Evolutionary conservation across 2,888 invertebrate species (phyloP), one percentile per base, ranked within the genome.

Genomic region (Silvanus unidentatus): DNA sequence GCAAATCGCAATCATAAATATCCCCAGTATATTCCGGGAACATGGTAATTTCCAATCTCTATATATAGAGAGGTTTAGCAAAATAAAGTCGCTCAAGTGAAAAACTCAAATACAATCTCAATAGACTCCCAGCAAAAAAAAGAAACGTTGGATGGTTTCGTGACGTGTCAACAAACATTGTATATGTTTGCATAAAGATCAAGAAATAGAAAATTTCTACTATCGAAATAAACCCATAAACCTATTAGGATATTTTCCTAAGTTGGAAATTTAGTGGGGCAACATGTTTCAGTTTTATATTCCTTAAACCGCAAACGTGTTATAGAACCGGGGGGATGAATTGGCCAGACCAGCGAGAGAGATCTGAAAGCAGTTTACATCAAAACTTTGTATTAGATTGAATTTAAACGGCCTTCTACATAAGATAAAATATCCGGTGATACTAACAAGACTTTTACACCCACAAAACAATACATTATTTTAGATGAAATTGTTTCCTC

Each of bases 1-100:
- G n/a, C 44, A 44, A 43, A 44, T 39, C 44, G 43, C 48, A 52
- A 49, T 42, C 48, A 50, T 50, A 53, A 55, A 50, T 55, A 53
- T 49, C 49, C 8, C 22, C 22, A 35, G 42, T 39, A 40, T 41
- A 47, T 46, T 43, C 49, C 42, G 42, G 41, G 32, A 45, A 41
- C 46, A 49, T 44, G 3, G 48, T 49, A 47, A 48, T 50, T 49
- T 53, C 47, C 50, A 53, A 49, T 50, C 48, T 45, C 11, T 32
- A 12, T n/a, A 32, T 32, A 8, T 22, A 22, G 3, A 22, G 8
- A 22, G 8, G 8, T 22, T 5, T 22, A 22, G n/a, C 32, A 48
- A 48, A 50, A 50, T 50, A 48, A 50, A 39, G 45, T 43, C 43
- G 32, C 39, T 48, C 46, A 40, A 45, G 45, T 44, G 49, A 39